These are phyloP conservation scores for Phalangium opilio DNA, from an alignment of 2,888 invertebrate species.

Conservation along the genomic window DNA sequence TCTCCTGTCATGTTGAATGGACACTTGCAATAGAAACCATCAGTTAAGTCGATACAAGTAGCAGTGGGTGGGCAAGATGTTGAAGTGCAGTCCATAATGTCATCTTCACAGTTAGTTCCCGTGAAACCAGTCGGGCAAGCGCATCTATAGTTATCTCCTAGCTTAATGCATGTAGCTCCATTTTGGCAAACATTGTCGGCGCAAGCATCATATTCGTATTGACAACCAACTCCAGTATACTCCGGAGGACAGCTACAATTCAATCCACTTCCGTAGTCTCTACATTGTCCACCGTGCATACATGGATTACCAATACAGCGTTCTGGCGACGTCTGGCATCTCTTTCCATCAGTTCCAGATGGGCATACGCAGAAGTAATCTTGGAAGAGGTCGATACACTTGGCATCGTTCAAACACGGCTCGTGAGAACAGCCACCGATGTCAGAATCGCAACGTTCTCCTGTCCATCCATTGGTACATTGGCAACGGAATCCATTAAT, in stretches of 20 bases:
- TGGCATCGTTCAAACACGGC: conserved; percentile 85
- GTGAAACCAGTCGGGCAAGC: conserved; percentile 56
- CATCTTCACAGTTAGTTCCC: conserved; percentile 75
- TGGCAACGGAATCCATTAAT: conserved; percentile 66
- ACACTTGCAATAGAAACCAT: conserved; percentile 87
- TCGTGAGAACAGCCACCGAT: conserved; percentile 68
- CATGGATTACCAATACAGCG: conserved; percentile 84
- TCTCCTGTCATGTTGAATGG: conserved; percentile 93
- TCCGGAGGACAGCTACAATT: conserved; percentile 83
- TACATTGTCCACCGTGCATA: conserved; percentile 89
- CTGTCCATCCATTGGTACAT: conserved; percentile 74
- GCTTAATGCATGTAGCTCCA: conserved; percentile 60
- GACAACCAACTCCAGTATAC: conserved; percentile 74
- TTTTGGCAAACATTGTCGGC: conserved; percentile 56
- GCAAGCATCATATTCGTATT: conserved; percentile 64
- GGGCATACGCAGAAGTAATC: conserved; percentile 87
- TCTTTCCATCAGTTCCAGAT: conserved; percentile 88
- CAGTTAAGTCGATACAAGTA: conserved; percentile 76
- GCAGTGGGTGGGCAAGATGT: conserved; percentile 88
- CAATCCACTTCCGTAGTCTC: conserved; percentile 85
- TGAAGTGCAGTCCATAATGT: conserved; percentile 78
- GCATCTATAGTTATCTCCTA: conserved; percentile 53
- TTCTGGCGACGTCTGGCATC: conserved; percentile 91
- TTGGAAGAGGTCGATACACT: conserved; percentile 78
- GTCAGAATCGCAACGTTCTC: conserved; percentile 66